These are phyloP conservation scores for Paralichthys olivaceus DNA, from an alignment of 2,113 vertebrate genomes.

Conservation along the genomic window DNA sequence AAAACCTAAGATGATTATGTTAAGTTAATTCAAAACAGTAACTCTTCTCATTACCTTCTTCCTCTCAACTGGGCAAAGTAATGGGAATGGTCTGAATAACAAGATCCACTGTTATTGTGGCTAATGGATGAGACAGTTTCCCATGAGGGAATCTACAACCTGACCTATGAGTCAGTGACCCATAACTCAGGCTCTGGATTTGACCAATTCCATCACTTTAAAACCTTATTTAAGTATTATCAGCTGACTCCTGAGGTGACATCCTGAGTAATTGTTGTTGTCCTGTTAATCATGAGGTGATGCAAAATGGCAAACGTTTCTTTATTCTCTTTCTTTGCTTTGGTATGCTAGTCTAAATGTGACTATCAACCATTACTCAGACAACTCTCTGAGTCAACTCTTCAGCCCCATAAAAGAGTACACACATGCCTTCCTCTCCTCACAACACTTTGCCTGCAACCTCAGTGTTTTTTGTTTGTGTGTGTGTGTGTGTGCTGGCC, in stretches of 20 bases:
- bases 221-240: too few relatives aligned
- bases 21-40: constrained; percentile 36
- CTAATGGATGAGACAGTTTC: background rate
- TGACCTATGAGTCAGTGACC: background rate
- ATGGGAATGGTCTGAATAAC: constrained; percentile 21
- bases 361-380: background rate
- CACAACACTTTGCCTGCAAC: constrained; percentile 8
- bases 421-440: too few relatives aligned
- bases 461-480: constrained; percentile 36
- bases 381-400: too few relatives aligned
- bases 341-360: background rate
- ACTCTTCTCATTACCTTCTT: constrained; percentile 25
- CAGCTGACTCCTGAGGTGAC: background rate
- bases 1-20: constrained; percentile 59
- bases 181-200: background rate
- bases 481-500: background rate
- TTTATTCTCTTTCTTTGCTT: too few relatives aligned
- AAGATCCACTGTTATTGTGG: background rate
- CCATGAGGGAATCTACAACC: constrained; percentile 1
- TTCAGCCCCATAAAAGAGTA: too few relatives aligned
- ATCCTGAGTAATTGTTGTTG: background rate
- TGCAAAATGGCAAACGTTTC: too few relatives aligned
- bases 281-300: too few relatives aligned
- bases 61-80: background rate
- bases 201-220: too few relatives aligned